Conservation (phyloP, 2,888 invertebrate species). For the Hipparchia semele region DNA sequence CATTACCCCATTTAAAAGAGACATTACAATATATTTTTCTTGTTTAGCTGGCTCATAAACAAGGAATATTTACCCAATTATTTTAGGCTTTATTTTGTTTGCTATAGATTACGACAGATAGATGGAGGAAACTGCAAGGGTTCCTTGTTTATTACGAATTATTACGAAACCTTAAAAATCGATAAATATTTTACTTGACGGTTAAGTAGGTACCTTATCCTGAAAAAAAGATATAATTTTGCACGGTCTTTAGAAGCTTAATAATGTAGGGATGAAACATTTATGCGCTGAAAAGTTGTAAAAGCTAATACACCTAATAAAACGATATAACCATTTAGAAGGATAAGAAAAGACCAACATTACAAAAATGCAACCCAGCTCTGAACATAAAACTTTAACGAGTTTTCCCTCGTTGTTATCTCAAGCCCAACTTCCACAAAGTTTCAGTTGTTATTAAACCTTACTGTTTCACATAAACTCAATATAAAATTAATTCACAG, state of each 20-base stretch:
- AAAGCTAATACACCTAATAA: conserved; percentile 17
- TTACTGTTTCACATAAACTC: conserved; percentile 18
- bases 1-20: conserved; percentile 31
- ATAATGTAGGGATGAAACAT: background rate
- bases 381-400: conserved; percentile 76
- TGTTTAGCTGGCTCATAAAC: conserved; percentile 14
- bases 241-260: background rate
- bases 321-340: conserved; percentile 16
- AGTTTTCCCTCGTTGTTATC: conserved; percentile 73
- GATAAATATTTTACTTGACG: too few relatives aligned
- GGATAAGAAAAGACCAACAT: conserved; percentile 59
- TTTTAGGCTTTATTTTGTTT: too few relatives aligned
- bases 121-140: too few relatives aligned
- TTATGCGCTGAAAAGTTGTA: conserved; percentile 12
- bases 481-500: conserved; percentile 14
- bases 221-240: too few relatives aligned
- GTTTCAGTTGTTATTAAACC: conserved; percentile 20
- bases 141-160: too few relatives aligned
- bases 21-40: conserved; percentile 21
- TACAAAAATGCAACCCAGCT: conserved; percentile 47
- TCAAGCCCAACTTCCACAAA: conserved; percentile 61
- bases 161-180: too few relatives aligned
- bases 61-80: background rate
- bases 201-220: too few relatives aligned
- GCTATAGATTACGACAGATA: too few relatives aligned